These are phyloP conservation scores for Spodoptera picta DNA, from an alignment of 2,888 invertebrate species.

Conservation along the genomic window DNA sequence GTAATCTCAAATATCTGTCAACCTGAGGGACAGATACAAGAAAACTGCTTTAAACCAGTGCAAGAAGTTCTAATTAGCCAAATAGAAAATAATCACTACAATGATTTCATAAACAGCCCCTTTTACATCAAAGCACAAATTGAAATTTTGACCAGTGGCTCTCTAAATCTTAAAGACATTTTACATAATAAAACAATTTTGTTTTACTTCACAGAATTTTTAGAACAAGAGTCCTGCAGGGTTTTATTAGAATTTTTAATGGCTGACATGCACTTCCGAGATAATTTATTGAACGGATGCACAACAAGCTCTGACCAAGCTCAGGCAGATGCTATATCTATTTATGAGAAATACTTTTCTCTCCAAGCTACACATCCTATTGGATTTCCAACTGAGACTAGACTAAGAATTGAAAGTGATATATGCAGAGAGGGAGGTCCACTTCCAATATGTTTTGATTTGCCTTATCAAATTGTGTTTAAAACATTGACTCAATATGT, in stretches of 20 bases:
- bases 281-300: conserved; percentile 90
- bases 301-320: conserved; percentile 91
- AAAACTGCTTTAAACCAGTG: too few relatives aligned
- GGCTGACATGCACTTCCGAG: conserved; percentile 95
- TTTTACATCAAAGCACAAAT: too few relatives aligned
- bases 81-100: too few relatives aligned
- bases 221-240: conserved; percentile 94
- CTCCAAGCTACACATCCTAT: conserved; percentile 96
- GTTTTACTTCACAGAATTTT: too few relatives aligned
- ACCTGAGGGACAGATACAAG: too few relatives aligned
- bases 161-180: too few relatives aligned
- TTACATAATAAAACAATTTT: too few relatives aligned
- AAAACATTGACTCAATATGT: conserved; percentile 93
- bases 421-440: conserved; percentile 95
- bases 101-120: too few relatives aligned
- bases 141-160: too few relatives aligned
- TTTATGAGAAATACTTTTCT: conserved; percentile 99
- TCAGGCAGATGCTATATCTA: conserved; percentile 97
- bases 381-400: conserved; percentile 95
- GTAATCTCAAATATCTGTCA: too few relatives aligned
- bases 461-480: conserved; percentile 93
- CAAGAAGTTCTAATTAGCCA: too few relatives aligned
- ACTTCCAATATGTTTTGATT: conserved; percentile 94
- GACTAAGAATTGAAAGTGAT: conserved; percentile 95
- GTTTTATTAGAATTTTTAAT: conserved; percentile 96